These are phyloP conservation scores for Lithophane semibrunnea DNA, from an alignment of 2,888 invertebrate species.

Conservation along the genomic window DNA sequence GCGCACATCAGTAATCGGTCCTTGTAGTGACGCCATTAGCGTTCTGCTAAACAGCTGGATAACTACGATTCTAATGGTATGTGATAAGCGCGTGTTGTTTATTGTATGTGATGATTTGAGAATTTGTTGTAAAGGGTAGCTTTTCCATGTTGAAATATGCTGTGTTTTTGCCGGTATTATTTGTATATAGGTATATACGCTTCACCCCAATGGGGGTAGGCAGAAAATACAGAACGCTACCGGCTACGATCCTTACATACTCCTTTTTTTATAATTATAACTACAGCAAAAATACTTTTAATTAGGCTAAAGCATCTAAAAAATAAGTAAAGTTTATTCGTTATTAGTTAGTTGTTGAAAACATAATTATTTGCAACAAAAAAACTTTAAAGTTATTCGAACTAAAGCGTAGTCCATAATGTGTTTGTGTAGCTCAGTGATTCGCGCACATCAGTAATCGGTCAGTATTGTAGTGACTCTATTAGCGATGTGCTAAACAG, in stretches of 20 bases:
- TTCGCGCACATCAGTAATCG: neutral
- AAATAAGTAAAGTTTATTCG: neutral
- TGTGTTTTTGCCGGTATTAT: neutral
- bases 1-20: constrained; percentile 26
- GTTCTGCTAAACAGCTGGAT: constrained; percentile 20
- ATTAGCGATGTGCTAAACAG: too few relatives aligned
- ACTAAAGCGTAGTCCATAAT: neutral
- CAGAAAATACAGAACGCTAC: neutral
- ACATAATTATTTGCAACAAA: too few relatives aligned
- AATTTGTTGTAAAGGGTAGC: neutral
- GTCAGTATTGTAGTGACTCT: too few relatives aligned
- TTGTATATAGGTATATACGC: too few relatives aligned
- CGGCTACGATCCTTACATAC: neutral
- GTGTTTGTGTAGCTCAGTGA: neutral
- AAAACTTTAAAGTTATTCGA: too few relatives aligned
- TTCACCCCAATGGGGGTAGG: neutral
- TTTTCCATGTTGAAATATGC: neutral
- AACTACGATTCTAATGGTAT: constrained; percentile 10
- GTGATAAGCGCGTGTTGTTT: constrained; percentile 18
- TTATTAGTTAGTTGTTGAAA: neutral
- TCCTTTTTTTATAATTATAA: neutral
- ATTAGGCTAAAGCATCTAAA: neutral
- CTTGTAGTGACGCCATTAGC: constrained; percentile 20
- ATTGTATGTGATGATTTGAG: neutral
- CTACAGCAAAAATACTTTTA: neutral